Conservation (phyloP, 2,113 vertebrate genomes). For the Onychostoma macrolepis region DNA sequence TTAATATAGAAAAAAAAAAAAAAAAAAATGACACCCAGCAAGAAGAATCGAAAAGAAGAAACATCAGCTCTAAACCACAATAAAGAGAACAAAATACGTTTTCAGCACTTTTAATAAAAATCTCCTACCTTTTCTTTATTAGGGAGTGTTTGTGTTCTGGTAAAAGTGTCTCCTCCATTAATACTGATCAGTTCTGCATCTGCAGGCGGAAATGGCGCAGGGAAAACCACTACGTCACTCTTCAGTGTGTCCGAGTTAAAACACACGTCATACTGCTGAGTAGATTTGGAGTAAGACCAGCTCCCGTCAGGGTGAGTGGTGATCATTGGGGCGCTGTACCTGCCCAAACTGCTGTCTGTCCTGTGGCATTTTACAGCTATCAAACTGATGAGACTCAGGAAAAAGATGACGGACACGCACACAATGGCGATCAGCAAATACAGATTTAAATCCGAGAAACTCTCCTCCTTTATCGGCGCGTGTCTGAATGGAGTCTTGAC, state of each 20-base stretch:
- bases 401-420: slow-evolving; percentile 76
- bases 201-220: slow-evolving; percentile 35
- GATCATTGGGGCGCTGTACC: slow-evolving; percentile 58
- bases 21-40: too few species aligned
- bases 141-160: slow-evolving; percentile 60
- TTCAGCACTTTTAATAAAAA: background rate
- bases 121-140: too few species aligned
- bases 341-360: slow-evolving; percentile 41
- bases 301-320: slow-evolving; percentile 61
- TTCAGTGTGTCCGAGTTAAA: slow-evolving; percentile 66
- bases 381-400: slow-evolving; percentile 60
- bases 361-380: slow-evolving; percentile 60
- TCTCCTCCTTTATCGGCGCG: slow-evolving; percentile 50
- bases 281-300: slow-evolving; percentile 65
- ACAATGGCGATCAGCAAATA: slow-evolving; percentile 61
- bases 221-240: slow-evolving; percentile 64
- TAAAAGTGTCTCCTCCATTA: slow-evolving; percentile 60
- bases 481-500: slow-evolving; percentile 46
- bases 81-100: too few species aligned
- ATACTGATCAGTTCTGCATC: slow-evolving; percentile 64
- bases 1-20: too few species aligned
- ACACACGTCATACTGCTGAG: slow-evolving; percentile 65
- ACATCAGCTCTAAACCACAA: too few species aligned
- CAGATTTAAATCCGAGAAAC: slow-evolving; percentile 56
- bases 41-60: too few species aligned